Conservation (phyloP, 2,888 invertebrate genomes). For the Encarsia formosa region DNA sequence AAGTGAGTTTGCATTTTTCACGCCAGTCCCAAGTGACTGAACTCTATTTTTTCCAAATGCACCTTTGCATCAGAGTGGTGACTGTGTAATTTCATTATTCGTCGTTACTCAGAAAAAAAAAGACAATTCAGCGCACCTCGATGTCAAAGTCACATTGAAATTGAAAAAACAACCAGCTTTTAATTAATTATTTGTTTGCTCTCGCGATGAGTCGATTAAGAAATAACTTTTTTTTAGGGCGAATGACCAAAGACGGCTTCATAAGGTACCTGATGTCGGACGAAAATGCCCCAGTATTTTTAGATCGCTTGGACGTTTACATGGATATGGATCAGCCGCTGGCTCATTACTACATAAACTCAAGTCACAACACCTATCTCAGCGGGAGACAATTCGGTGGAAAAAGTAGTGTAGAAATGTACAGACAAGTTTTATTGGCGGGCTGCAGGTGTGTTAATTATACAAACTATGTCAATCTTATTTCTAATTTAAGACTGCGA, state of each 20-base stretch:
- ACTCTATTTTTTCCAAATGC: no score
- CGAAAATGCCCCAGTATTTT: slow-evolving; percentile 98
- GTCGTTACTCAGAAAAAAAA: no score
- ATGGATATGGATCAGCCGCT: slow-evolving; percentile 99
- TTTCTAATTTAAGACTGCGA: background rate
- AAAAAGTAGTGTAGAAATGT: slow-evolving; percentile 98
- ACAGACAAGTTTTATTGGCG: slow-evolving; percentile 91
- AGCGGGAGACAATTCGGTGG: slow-evolving; percentile 96
- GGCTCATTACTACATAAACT: slow-evolving; percentile 98
- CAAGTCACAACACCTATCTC: slow-evolving; percentile 93
- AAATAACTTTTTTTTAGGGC: slow-evolving; percentile 54
- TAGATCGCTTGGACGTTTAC: slow-evolving; percentile 94
- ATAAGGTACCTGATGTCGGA: slow-evolving; percentile 99
- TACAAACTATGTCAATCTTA: background rate
- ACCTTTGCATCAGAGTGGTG: no score
- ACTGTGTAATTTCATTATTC: no score
- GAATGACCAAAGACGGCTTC: slow-evolving; percentile 90
- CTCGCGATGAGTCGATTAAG: background rate
- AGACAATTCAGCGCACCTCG: no score
- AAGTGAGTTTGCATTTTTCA: slow-evolving; percentile 60
- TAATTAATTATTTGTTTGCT: no score
- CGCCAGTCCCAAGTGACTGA: no score
- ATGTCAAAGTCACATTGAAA: no score
- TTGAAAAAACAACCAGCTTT: no score
- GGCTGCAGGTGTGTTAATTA: slow-evolving; percentile 75